phyloP scores from a whole-genome alignment of 2,888 invertebrate genomes.

The Eupithecia centaureata region DNA sequence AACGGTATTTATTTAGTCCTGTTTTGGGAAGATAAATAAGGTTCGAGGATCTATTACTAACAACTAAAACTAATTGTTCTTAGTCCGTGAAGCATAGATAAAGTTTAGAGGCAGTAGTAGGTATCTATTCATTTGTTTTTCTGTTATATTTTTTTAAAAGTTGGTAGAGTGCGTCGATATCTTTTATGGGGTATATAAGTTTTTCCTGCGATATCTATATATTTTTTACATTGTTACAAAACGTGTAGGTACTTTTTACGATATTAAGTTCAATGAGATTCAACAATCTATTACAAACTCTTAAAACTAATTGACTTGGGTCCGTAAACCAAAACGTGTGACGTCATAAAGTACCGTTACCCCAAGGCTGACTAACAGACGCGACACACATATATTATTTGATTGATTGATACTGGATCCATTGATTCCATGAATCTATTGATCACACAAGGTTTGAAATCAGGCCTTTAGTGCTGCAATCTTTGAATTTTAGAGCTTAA shows the following conservation, averaged over 20 bases:
- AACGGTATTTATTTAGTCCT: neutral
- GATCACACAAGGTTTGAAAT: neutral
- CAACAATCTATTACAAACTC: neutral
- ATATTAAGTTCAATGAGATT: neutral
- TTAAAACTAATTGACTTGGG: neutral
- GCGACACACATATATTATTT: neutral
- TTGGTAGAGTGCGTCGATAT: no score
- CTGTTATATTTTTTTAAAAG: no score
- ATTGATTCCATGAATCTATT: neutral
- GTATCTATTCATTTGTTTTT: no score
- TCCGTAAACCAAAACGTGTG: neutral
- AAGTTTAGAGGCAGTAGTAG: no score
- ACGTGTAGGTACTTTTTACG: no score
- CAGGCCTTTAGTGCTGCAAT: neutral
- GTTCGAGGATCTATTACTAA: neutral
- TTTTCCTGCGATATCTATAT: no score
- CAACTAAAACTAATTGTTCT: no score
- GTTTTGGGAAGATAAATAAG: neutral
- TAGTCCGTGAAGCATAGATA: no score
- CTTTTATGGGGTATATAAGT: no score
- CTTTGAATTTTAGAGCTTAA: neutral
- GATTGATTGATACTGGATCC: constrained; percentile 5
- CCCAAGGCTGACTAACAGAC: constrained; percentile 2
- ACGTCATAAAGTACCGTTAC: neutral
- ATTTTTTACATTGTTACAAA: no score